Conservation (phyloP, 2,888 invertebrate genomes). For the Xestoiulus laeticollis region DNA sequence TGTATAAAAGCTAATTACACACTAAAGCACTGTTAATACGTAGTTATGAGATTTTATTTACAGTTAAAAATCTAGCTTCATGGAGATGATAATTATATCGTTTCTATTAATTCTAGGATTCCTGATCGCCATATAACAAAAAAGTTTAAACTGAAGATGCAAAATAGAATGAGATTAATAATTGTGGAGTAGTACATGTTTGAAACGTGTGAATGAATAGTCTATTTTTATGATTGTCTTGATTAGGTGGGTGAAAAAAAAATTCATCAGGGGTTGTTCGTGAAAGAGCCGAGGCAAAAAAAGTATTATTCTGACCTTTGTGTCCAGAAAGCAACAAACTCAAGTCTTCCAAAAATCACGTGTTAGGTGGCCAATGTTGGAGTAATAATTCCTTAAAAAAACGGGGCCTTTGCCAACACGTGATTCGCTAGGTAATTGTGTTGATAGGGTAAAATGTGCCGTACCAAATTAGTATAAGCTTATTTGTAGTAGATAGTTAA, state of each 20-base stretch:
- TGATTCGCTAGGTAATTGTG: not conserved
- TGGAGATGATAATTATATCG: no score
- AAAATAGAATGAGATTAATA: not conserved
- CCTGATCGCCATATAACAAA: no score
- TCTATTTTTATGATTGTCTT: not conserved
- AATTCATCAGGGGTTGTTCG: constrained; percentile 12
- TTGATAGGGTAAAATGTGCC: constrained; percentile 9
- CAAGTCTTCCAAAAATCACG: constrained; percentile 12
- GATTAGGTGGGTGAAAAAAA: not conserved
- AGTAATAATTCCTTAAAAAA: not conserved
- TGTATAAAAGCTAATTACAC: no score
- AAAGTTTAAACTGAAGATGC: no score
- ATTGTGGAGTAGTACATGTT: not conserved
- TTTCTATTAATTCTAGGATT: no score
- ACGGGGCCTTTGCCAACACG: constrained; percentile 26
- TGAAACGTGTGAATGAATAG: not conserved
- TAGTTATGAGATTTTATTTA: no score
- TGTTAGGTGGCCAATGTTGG: constrained; percentile 18
- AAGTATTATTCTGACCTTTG: constrained; percentile 14
- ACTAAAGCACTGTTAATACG: no score
- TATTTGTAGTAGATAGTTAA: not conserved
- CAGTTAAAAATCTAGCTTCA: no score
- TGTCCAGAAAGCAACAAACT: constrained; percentile 18
- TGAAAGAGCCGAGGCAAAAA: not conserved
- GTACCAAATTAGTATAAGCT: constrained; percentile 17